A percentile compares a stretch with the other conserved stretches of the same genome.
phyloP scores from a whole-genome alignment of 2,888 invertebrate species.

The Zaprionus bogoriensis region DNA sequence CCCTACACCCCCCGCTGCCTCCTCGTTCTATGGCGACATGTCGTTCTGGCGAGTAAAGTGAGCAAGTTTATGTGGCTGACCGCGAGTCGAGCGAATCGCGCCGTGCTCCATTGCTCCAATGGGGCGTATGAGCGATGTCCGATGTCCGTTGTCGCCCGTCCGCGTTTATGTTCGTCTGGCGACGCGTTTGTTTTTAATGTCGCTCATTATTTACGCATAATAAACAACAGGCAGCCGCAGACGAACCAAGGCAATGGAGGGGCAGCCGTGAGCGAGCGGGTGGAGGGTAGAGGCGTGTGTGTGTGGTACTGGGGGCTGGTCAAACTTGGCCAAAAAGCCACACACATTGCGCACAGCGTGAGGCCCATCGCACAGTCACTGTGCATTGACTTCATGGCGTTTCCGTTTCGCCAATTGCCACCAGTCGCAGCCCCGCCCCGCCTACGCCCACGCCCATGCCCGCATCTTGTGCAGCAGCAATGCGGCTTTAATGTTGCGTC shows the following conservation, averaged over 20 bases:
- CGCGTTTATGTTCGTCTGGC: conserved; percentile 31
- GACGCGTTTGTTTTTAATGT: conserved; percentile 56
- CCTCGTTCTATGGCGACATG: conserved; percentile 26
- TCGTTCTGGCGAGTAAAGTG: conserved; percentile 29
- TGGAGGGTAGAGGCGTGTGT: too few relatives aligned
- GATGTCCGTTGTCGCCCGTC: too few relatives aligned
- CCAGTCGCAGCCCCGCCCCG: not conserved
- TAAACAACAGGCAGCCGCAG: conserved; percentile 41
- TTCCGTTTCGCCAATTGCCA: conserved; percentile 35
- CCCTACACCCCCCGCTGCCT: not conserved
- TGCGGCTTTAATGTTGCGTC: not conserved
- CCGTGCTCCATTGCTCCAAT: conserved; percentile 22
- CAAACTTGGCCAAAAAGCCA: conserved; percentile 37
- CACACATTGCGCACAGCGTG: conserved; percentile 47
- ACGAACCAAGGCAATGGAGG: conserved; percentile 16
- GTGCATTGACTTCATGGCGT: conserved; percentile 26
- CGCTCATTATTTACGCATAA: conserved; percentile 64
- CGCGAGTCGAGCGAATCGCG: conserved; percentile 23
- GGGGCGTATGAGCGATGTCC: conserved; percentile 54
- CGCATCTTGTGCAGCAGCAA: not conserved
- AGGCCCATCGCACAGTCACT: conserved; percentile 35
- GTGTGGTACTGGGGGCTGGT: not conserved
- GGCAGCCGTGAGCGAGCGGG: not conserved
- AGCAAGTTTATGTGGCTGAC: conserved; percentile 51
- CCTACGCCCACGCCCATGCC: not conserved